phyloP scores from a whole-genome alignment of 2,797 vertebrate genomes.

The Poecilia velifera region DNA sequence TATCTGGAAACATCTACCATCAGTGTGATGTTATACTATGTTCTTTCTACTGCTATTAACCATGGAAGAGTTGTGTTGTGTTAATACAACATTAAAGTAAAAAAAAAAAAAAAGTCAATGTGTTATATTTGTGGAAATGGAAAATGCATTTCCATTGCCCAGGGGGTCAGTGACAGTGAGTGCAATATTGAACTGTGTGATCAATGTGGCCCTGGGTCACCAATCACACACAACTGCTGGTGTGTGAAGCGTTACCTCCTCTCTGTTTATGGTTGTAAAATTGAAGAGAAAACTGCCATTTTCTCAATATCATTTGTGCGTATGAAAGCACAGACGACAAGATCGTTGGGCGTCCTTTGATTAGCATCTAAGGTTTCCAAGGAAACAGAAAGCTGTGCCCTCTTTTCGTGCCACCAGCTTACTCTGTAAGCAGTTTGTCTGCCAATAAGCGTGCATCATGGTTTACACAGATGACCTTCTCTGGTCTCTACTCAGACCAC shows the following conservation, averaged over 20 bases:
- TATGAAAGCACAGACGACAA: constrained; percentile 2
- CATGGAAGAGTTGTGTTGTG: background rate
- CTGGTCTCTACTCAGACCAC: constrained; percentile 8
- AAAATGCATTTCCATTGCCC: constrained; percentile 58
- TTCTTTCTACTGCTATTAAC: background rate
- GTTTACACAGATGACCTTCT: constrained; percentile 46
- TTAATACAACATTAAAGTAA: constrained; percentile 5
- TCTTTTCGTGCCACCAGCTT: constrained; percentile 4
- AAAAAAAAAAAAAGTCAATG: constrained; percentile 26
- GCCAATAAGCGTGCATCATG: background rate
- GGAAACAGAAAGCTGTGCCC: background rate
- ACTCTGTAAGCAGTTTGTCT: constrained; percentile 5
- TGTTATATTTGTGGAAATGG: constrained; percentile 38
- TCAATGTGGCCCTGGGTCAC: constrained; percentile 59
- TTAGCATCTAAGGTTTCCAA: background rate
- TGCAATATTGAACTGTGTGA: constrained; percentile 65
- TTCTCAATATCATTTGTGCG: background rate
- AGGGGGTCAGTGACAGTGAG: constrained; percentile 39
- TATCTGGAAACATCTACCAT: background rate
- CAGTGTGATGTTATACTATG: background rate
- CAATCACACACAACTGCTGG: constrained; percentile 40
- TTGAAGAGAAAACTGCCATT: background rate
- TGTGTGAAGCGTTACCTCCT: background rate
- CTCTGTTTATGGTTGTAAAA: background rate
- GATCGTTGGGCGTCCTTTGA: background rate